Base-by-base conservation (phyloP, 2,888 invertebrate genomes). In the Nomada flava region DNA sequence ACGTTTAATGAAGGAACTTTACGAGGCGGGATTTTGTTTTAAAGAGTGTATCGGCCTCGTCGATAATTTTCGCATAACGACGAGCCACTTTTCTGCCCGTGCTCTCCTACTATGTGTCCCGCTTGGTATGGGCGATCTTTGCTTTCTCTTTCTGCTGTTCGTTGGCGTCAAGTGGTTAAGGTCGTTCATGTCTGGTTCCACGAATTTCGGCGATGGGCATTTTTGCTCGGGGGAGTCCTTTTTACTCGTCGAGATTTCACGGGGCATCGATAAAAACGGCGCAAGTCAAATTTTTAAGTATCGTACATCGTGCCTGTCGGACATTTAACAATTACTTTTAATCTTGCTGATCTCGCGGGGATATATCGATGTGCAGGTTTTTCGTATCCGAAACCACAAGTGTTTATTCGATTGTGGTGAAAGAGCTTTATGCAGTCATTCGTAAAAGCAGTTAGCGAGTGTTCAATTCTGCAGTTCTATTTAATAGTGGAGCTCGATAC, bases 1-100 rank as follows among this genome's bases (percentile, higher is more conserved):
- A 92, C 91, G 92, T 92, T 92, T 92, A 92, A 92, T 90, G 92
- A 92, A 92, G 91, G 92, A 91, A 93, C 90, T 92, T 93, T 93
- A 93, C 91, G 93, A 92, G 89, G 85, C 88, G 88, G 89, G 90
- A 92, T 93, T 88, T 88, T 93, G 93, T 93, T 92, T 93, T 92
- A 91, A 92, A 91, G 90, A 91, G 91, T 91, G 87, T 86, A 89
- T 89, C 87, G 88, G 87, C 87, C 87, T 87, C 88, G 89, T 91
- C 91, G 90, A 92, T 92, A 91, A 91, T 91, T 91, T 90, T 89
- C 88, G 76, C 83, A 87, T 86, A 88, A 88, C 88, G 87, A 88
- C 84, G 86, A 83, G 76, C 71, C 82, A 75, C 83, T 69, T 73
- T 73, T 70, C 67, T 79, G 50, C 65, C 80, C 80, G 67, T 26